These are phyloP conservation scores for Junonia oenone DNA, from an alignment of 2,888 invertebrate genomes.

Conservation along the genomic window DNA sequence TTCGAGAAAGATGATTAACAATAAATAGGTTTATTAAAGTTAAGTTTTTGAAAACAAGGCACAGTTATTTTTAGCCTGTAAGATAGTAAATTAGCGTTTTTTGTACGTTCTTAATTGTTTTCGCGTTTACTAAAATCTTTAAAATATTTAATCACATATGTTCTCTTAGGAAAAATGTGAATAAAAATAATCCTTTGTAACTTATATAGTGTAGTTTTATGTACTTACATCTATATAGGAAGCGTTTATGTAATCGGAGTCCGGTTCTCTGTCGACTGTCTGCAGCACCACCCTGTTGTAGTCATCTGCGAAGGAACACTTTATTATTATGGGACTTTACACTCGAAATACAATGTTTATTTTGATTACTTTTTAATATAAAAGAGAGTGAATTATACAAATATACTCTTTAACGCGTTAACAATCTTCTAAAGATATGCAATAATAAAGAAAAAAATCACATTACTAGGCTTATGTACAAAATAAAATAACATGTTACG, in stretches of 20 bases:
- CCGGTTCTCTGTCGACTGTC: conserved; percentile 86
- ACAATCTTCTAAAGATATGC: too few relatives aligned
- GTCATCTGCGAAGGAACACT: conserved; percentile 83
- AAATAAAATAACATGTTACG: too few relatives aligned
- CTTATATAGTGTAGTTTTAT: background rate
- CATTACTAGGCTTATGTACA: too few relatives aligned
- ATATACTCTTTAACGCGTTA: background rate
- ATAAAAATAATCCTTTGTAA: background rate
- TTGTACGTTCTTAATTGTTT: too few relatives aligned
- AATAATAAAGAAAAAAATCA: too few relatives aligned
- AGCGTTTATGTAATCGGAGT: conserved; percentile 95
- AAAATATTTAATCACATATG: too few relatives aligned
- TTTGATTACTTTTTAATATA: background rate
- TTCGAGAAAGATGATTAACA: background rate
- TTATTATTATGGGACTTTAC: background rate
- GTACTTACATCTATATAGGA: conserved; percentile 94
- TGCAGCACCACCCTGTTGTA: conserved; percentile 96
- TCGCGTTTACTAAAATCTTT: too few relatives aligned
- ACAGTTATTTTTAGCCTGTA: too few relatives aligned
- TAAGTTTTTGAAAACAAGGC: too few relatives aligned
- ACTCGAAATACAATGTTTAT: background rate
- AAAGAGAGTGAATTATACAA: background rate
- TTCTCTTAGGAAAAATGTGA: background rate
- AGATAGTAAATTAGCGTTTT: too few relatives aligned
- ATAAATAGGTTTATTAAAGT: too few relatives aligned